These are phyloP conservation scores for Dendroctonus valens DNA, from an alignment of 1,140 invertebrate species.

Conservation along the genomic window DNA sequence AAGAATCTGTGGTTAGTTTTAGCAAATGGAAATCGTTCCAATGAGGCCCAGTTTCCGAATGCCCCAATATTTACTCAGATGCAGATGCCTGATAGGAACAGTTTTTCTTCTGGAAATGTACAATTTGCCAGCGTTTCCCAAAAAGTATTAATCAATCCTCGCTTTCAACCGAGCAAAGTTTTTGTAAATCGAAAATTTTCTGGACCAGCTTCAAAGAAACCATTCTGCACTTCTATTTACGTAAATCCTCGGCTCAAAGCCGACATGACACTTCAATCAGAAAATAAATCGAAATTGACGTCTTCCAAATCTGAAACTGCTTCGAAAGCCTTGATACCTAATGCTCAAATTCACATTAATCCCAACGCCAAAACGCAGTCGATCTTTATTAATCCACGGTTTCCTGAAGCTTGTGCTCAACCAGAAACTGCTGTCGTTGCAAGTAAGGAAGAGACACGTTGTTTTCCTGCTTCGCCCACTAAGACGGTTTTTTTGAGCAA, in stretches of 20 bases:
- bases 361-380: conserved; percentile 22
- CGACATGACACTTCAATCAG: background rate
- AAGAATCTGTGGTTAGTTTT: too few relatives aligned
- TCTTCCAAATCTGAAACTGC: conserved; percentile 20
- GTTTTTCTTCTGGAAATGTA: too few relatives aligned
- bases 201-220: background rate
- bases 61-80: too few relatives aligned
- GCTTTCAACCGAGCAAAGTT: conserved; percentile 42
- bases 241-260: conserved; percentile 32
- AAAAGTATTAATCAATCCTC: conserved; percentile 45
- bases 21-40: too few relatives aligned
- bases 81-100: too few relatives aligned
- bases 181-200: conserved; percentile 47
- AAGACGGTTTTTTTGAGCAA: conserved; percentile 36
- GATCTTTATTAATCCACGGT: conserved; percentile 39
- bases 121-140: background rate
- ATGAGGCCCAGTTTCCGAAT: too few relatives aligned
- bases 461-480: conserved; percentile 14
- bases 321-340: conserved; percentile 6
- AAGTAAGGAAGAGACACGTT: conserved; percentile 6
- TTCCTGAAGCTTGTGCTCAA: conserved; percentile 23
- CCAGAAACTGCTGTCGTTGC: background rate
- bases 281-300: background rate
- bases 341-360: conserved; percentile 36
- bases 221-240: conserved; percentile 17